A percentile compares a stretch with the other conserved stretches of the same genome.
Conservation (phyloP, 2,888 invertebrate genomes). For the Ophonus ardosiacus region DNA sequence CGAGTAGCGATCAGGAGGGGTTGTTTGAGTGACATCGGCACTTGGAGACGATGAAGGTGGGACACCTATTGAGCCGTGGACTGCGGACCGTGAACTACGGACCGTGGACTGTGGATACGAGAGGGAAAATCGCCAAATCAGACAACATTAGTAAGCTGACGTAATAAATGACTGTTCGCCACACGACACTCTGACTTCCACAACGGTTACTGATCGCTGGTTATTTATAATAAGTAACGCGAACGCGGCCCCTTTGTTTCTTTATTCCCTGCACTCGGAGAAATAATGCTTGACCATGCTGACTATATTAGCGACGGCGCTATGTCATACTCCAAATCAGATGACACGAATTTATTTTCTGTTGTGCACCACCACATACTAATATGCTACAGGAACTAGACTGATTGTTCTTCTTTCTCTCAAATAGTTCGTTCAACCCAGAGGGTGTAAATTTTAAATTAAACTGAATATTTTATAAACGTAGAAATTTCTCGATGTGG, state of each 20-base stretch:
- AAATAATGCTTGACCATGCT: conserved; percentile 18
- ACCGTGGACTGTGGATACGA: not conserved
- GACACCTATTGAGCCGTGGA: conserved; percentile 53
- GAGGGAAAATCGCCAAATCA: conserved; percentile 55
- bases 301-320: conserved; percentile 9
- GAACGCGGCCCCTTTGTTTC: not conserved
- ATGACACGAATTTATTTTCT: conserved; percentile 4
- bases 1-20: not conserved
- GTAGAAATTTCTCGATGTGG: too few species aligned
- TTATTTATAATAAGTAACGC: conserved; percentile 57
- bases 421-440: too few species aligned
- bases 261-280: not conserved
- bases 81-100: not conserved
- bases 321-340: not conserved
- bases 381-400: not conserved
- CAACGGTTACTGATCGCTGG: conserved; percentile 40
- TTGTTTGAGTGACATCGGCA: conserved; percentile 2
- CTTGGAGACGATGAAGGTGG: conserved; percentile 46
- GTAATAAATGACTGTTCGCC: conserved; percentile 33
- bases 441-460: too few species aligned
- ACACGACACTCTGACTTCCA: not conserved
- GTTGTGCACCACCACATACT: not conserved
- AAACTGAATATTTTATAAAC: too few species aligned
- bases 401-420: not conserved
- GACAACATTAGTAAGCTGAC: conserved; percentile 54